Percentiles rank a stretch among this genome's conserved stretches.
Conservation (phyloP, 2,888 invertebrate genomes). For the Tiphia femorata region DNA sequence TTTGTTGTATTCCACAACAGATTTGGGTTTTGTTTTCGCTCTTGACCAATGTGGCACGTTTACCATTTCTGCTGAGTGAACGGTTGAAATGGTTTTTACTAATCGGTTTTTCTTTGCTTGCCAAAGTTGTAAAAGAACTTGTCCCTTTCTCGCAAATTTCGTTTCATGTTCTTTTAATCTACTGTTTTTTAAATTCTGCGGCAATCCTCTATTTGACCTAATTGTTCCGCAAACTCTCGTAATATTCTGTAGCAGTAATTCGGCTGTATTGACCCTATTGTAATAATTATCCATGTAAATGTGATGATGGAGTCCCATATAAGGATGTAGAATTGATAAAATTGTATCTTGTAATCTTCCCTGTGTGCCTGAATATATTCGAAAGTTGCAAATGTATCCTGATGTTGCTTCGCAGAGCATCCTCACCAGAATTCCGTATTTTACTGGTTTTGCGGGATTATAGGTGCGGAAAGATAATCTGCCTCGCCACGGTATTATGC, state of each 20-base stretch:
- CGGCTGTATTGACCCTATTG: slow-evolving; percentile 10
- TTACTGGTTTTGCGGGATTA: neutral
- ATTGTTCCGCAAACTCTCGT: slow-evolving; percentile 13
- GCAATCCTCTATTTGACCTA: slow-evolving; percentile 15
- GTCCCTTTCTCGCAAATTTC: slow-evolving; percentile 1
- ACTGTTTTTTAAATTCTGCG: neutral
- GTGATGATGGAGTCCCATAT: slow-evolving; percentile 16
- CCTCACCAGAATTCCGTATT: slow-evolving; percentile 1
- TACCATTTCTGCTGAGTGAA: slow-evolving; percentile 11
- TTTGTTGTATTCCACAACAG: slow-evolving; percentile 9
- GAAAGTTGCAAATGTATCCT: slow-evolving; percentile 1
- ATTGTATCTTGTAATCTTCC: slow-evolving; percentile 8
- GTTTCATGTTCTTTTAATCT: neutral
- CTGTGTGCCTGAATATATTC: slow-evolving; percentile 6
- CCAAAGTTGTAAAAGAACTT: slow-evolving; percentile 5
- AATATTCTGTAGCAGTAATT: neutral
- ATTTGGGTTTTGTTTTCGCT: slow-evolving; percentile 13
- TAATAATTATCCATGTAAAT: slow-evolving; percentile 20
- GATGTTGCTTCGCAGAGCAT: slow-evolving; percentile 2
- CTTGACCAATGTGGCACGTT: slow-evolving; percentile 1
- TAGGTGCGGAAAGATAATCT: slow-evolving; percentile 5
- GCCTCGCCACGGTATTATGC: slow-evolving; percentile 1
- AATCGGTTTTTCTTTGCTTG: slow-evolving; percentile 5
- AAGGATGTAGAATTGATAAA: slow-evolving; percentile 10
- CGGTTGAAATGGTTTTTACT: slow-evolving; percentile 10